Conservation (phyloP, 2,797 vertebrate species). For the Syndactyla subalaris region DNA sequence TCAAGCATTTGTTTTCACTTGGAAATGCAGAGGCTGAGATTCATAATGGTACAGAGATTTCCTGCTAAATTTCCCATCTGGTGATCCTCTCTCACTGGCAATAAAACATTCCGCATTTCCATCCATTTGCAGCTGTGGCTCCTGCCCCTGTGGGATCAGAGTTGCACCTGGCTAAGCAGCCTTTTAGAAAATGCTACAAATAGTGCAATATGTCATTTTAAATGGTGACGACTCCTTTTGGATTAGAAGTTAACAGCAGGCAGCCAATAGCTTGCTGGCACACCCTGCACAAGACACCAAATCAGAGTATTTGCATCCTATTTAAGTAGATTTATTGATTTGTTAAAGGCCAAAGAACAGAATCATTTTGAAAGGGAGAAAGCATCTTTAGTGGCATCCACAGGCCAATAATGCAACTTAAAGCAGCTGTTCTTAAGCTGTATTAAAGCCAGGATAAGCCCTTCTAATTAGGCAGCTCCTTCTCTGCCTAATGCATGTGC, state of each 20-base stretch:
- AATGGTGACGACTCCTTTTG: neutral
- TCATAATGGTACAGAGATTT: conserved; percentile 33
- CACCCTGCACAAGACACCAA: neutral
- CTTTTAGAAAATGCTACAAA: conserved; percentile 39
- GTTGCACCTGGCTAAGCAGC: conserved; percentile 47
- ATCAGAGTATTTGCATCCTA: neutral
- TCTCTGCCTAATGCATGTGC: neutral
- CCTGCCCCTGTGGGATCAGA: neutral
- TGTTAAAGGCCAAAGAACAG: neutral
- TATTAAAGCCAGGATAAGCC: conserved; percentile 6
- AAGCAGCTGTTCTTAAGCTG: conserved; percentile 31
- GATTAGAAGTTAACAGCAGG: neutral
- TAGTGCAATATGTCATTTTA: conserved; percentile 25
- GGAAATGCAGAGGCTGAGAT: conserved; percentile 2
- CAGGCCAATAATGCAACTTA: neutral
- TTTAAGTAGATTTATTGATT: conserved; percentile 19
- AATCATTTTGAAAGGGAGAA: neutral
- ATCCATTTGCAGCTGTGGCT: conserved; percentile 34
- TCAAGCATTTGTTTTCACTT: neutral
- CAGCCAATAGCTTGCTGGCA: neutral
- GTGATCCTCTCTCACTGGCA: neutral
- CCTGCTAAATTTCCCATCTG: conserved; percentile 54
- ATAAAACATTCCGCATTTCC: neutral
- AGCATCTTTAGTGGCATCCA: neutral
- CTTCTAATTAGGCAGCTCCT: neutral